Evolutionary conservation across 2,797 vertebrate species (phyloP).

Genomic region (Sarcophilus harrisii): DNA sequence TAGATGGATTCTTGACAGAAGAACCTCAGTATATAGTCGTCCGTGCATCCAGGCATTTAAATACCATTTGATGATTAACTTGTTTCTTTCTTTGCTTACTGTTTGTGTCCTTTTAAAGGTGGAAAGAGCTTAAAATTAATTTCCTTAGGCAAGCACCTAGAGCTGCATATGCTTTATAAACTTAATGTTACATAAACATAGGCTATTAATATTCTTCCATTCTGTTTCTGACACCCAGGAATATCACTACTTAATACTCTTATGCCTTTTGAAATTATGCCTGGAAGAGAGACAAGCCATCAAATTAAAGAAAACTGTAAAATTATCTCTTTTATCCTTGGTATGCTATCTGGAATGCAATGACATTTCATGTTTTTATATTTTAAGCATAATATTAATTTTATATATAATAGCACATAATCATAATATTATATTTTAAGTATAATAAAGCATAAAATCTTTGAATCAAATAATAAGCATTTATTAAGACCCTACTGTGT

Average conservation of each 20-base stretch:
- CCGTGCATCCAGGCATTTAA: not conserved
- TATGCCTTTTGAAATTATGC: not conserved
- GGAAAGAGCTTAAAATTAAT: slow-evolving; percentile 40
- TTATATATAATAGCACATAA: no score
- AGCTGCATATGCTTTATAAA: not conserved
- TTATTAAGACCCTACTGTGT: not conserved
- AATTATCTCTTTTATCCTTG: not conserved
- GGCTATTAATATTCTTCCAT: slow-evolving; percentile 4
- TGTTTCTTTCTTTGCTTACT: slow-evolving; percentile 26
- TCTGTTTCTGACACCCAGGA: slow-evolving; percentile 20
- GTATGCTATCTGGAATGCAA: slow-evolving; percentile 13
- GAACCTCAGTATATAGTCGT: not conserved
- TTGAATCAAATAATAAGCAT: not conserved
- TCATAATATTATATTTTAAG: no score
- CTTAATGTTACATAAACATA: not conserved
- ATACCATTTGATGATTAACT: slow-evolving; percentile 50
- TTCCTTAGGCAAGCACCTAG: slow-evolving; percentile 35
- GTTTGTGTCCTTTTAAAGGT: slow-evolving; percentile 41
- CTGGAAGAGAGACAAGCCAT: not conserved
- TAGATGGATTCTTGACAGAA: not conserved
- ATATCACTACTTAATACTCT: slow-evolving; percentile 13
- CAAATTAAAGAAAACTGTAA: slow-evolving; percentile 17
- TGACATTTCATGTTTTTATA: not conserved
- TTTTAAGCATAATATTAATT: not conserved
- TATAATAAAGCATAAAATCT: slow-evolving; percentile 15